A percentile compares a stretch with the other conserved stretches of the same genome.
phyloP scores from a whole-genome alignment of 2,797 vertebrate genomes.

The Lateolabrax maculatus region DNA sequence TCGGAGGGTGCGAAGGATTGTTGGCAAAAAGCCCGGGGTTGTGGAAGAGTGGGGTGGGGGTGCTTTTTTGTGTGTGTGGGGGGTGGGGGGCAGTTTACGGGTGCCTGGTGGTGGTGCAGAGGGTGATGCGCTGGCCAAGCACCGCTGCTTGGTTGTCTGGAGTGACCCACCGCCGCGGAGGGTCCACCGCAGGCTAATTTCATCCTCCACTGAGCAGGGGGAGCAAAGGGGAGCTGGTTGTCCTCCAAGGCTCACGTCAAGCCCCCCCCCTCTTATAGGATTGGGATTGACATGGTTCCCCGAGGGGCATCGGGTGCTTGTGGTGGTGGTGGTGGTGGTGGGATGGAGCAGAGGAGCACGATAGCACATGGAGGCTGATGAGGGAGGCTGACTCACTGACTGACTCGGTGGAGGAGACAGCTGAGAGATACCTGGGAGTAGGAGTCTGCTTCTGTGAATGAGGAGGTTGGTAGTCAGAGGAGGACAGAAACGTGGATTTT shows the following conservation, averaged over 20 bases:
- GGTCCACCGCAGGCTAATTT: conserved; percentile 74
- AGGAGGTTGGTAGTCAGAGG: conserved; percentile 39
- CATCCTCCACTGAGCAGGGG: conserved; percentile 73
- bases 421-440: conserved; percentile 43
- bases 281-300: conserved; percentile 72
- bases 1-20: conserved; percentile 30
- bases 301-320: conserved; percentile 33
- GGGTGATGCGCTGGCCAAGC: conserved; percentile 63
- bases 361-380: conserved; percentile 36
- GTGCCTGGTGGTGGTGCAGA: conserved; percentile 27
- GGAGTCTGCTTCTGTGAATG: conserved; percentile 38
- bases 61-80: too few relatives aligned
- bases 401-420: conserved; percentile 41
- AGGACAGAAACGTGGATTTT: conserved; percentile 23
- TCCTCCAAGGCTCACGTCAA: conserved; percentile 57
- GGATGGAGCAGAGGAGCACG: conserved; percentile 25
- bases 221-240: conserved; percentile 66
- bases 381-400: conserved; percentile 48
- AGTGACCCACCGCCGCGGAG: conserved; percentile 60
- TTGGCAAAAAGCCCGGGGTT: conserved; percentile 19
- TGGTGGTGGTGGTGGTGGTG: conserved; percentile 14
- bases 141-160: conserved; percentile 57
- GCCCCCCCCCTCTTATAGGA: conserved; percentile 50
- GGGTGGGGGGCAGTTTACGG: conserved; percentile 31
- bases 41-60: background rate